A percentile compares a stretch with the other conserved stretches of the same genome.
phyloP scores from a whole-genome alignment of 2,113 vertebrate species.

The Cochlearius cochlearius region DNA sequence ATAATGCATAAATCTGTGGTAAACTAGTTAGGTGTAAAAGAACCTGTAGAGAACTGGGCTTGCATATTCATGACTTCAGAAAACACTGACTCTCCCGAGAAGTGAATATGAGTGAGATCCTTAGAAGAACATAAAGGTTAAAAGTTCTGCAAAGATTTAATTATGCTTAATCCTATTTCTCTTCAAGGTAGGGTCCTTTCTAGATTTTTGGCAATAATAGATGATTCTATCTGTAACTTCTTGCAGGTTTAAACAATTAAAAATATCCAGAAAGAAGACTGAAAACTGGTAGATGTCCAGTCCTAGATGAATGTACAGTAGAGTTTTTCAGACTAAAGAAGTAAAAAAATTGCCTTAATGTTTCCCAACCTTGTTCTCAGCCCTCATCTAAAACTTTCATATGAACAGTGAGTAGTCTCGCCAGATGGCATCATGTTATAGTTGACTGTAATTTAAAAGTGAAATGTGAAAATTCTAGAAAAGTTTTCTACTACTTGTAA shows the following conservation, averaged over 20 bases:
- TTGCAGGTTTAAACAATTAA: neutral
- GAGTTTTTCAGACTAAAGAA: neutral
- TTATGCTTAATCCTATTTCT: neutral
- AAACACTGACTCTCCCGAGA: neutral
- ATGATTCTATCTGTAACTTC: neutral
- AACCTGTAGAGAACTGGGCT: neutral
- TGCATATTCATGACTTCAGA: neutral
- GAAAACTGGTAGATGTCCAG: neutral
- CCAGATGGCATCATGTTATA: neutral
- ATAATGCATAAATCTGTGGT: neutral
- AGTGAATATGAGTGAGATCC: neutral
- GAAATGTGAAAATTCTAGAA: neutral
- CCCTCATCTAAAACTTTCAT: neutral
- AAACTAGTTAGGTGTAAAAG: neutral
- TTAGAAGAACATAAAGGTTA: neutral
- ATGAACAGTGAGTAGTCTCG: neutral
- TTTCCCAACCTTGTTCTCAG: neutral
- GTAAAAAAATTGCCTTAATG: neutral
- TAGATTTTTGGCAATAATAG: neutral
- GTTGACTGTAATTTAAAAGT: neutral
- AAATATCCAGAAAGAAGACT: neutral
- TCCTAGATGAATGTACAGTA: neutral
- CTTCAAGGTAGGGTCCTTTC: neutral
- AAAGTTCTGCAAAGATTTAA: neutral
- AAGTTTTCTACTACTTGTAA: neutral